Conservation (phyloP, 1,140 invertebrate species). For the Tribolium madens region DNA sequence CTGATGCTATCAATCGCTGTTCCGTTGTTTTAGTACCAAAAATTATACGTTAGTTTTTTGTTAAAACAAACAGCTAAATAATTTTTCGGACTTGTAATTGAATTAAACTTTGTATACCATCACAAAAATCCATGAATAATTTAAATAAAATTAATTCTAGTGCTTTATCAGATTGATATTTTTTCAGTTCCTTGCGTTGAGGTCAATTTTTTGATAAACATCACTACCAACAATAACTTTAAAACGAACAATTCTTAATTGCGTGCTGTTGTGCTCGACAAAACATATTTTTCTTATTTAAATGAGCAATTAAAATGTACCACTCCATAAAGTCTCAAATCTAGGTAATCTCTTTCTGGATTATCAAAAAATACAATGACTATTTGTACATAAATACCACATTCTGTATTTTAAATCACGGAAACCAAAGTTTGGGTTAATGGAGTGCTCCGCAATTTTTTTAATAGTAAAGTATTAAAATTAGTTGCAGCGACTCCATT, state of each 20-base stretch:
- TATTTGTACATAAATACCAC: too few species aligned
- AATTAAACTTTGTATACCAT: constrained; percentile 29
- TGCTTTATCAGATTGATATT: constrained; percentile 32
- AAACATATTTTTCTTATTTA: constrained; percentile 34
- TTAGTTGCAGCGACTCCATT: neutral
- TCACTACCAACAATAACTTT: constrained; percentile 35
- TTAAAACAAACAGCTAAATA: constrained; percentile 23
- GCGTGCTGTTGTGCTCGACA: constrained; percentile 6
- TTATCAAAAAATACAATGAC: neutral
- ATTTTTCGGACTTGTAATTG: constrained; percentile 15
- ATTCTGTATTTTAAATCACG: too few species aligned
- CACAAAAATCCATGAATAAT: constrained; percentile 30
- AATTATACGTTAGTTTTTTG: constrained; percentile 30
- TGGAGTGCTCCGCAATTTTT: too few species aligned
- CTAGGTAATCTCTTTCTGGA: neutral
- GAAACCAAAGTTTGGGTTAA: too few species aligned
- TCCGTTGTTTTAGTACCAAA: constrained; percentile 35
- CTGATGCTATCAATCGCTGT: constrained; percentile 24
- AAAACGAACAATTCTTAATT: constrained; percentile 23
- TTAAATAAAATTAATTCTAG: constrained; percentile 29
- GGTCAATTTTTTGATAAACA: constrained; percentile 37
- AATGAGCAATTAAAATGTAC: constrained; percentile 32
- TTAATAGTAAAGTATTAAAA: neutral
- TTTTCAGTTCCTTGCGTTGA: constrained; percentile 32
- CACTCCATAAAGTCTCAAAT: constrained; percentile 8